phyloP scores from a whole-genome alignment of 2,888 invertebrate genomes.

The Archaeoteleia sp. region DNA sequence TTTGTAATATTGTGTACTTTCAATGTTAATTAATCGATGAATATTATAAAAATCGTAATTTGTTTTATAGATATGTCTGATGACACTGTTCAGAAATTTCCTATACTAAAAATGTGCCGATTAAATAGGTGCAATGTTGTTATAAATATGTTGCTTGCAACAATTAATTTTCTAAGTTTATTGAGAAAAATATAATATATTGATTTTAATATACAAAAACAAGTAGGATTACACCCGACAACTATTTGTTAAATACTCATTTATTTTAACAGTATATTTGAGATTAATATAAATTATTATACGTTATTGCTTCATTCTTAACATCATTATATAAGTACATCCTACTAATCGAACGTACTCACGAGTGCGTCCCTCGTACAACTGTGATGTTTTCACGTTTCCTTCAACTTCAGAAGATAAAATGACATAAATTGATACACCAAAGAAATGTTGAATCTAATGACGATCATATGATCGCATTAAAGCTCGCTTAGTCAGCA shows the following conservation, averaged over 20 bases:
- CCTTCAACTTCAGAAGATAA: conserved; percentile 12
- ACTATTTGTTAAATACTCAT: no score
- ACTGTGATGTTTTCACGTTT: conserved; percentile 40
- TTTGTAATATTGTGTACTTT: conserved; percentile 27
- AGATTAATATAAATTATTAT: neutral
- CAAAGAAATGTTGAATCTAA: conserved; percentile 13
- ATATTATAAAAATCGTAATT: conserved; percentile 8
- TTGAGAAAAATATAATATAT: neutral
- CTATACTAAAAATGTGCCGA: conserved; percentile 10
- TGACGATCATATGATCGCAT: conserved; percentile 6
- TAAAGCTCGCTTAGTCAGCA: conserved; percentile 8
- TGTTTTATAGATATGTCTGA: conserved; percentile 2
- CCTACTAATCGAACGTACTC: conserved; percentile 15
- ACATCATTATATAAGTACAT: conserved; percentile 2
- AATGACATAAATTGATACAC: conserved; percentile 2
- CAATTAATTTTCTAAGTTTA: conserved; percentile 14
- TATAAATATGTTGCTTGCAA: conserved; percentile 3
- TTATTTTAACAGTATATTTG: neutral
- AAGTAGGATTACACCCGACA: no score
- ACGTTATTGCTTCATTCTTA: conserved; percentile 13
- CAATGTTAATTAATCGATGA: conserved; percentile 16
- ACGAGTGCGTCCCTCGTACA: conserved; percentile 19
- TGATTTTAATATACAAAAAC: no score
- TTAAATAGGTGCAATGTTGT: conserved; percentile 18
- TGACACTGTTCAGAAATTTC: conserved; percentile 28